Evolutionary conservation across 2,888 invertebrate genomes (phyloP), one percentile per base, ranked within the genome.

Genomic region (Malthinus seriepunctatus): DNA sequence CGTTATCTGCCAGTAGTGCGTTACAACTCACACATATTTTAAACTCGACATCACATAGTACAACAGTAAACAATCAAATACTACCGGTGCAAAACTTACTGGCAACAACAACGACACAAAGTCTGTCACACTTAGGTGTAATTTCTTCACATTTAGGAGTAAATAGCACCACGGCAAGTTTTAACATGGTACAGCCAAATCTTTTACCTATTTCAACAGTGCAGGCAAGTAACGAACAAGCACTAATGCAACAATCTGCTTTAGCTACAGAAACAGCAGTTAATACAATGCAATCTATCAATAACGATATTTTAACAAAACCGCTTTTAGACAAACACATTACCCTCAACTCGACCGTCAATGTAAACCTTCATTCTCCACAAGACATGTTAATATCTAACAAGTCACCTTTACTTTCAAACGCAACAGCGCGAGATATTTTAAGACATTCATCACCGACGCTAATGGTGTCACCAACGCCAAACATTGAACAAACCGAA

Each of bases 341-440:
- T 31, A 42, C 32, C 1, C 73, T 76, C 0, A 70, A 76, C 44
- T 46, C 57, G 9, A 62, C 32, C 12, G 33, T 44, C 15, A 56
- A 54, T 39, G 56, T 50, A 44, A 49, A 49, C 9, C 63, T 67
- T 33, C 57, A 67, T n/a, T 57, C 63, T 7, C 56, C 66, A 1
- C 72, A 73, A 61, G 71, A 72, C 38, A 63, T 74, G 34, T 32
- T 72, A 7, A 64, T 73, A 23, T 62, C 65, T 6, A 69, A 63
- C 34, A 65, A 51, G 10, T 59, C 65, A 15, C 42, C 65, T 3
- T 52, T 59, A 42, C 37, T 63, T 34, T 56, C 67, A 0, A 62
- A 71, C 23, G 64, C 68, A 1, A 69, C 77, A 69, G 60, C 72
- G 56, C 69, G 78, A 73, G 64, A 79, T 74, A 75, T 82, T 32